Conservation (phyloP, 2,797 vertebrate genomes). For the Neosalanx taihuensis region DNA sequence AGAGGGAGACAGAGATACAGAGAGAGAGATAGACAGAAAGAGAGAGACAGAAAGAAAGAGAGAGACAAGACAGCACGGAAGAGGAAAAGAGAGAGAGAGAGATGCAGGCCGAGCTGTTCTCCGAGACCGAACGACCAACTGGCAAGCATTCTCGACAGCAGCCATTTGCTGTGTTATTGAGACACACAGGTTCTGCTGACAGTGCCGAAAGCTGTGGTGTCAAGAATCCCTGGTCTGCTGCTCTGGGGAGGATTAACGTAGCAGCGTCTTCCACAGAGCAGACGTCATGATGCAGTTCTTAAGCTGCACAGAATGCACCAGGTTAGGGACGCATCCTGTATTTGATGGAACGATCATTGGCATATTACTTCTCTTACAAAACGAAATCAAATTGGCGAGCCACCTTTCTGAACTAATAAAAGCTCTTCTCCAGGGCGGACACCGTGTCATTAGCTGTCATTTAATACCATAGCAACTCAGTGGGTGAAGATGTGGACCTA, state of each 20-base stretch:
- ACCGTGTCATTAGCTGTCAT: conserved; percentile 17
- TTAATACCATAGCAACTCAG: conserved; percentile 41
- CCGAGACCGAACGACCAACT: conserved; percentile 33
- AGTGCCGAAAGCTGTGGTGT: conserved; percentile 10
- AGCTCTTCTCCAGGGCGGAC: conserved; percentile 7
- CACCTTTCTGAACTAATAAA: conserved; percentile 14
- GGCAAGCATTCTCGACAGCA: conserved; percentile 28
- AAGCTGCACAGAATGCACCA: background rate
- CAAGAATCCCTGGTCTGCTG: conserved; percentile 18
- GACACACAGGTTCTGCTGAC: conserved; percentile 29
- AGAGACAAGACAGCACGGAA: conserved; percentile 3
- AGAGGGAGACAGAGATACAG: conserved; percentile 4
- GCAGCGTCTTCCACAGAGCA: background rate
- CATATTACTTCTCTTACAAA: background rate
- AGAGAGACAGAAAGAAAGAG: background rate
- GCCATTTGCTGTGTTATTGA: conserved; percentile 41
- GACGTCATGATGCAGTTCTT: background rate
- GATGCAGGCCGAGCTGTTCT: conserved; percentile 25
- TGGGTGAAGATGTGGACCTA: conserved; percentile 10
- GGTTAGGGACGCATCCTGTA: too few species aligned
- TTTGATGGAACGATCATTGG: background rate
- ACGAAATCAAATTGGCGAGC: background rate
- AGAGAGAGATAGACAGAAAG: background rate
- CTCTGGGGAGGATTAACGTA: conserved; percentile 8
- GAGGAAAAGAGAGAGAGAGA: background rate